Evolutionary conservation across 2,797 vertebrate species (phyloP), one percentile per base, ranked within the genome.

Genomic region (Rhinatrema bivittatum): DNA sequence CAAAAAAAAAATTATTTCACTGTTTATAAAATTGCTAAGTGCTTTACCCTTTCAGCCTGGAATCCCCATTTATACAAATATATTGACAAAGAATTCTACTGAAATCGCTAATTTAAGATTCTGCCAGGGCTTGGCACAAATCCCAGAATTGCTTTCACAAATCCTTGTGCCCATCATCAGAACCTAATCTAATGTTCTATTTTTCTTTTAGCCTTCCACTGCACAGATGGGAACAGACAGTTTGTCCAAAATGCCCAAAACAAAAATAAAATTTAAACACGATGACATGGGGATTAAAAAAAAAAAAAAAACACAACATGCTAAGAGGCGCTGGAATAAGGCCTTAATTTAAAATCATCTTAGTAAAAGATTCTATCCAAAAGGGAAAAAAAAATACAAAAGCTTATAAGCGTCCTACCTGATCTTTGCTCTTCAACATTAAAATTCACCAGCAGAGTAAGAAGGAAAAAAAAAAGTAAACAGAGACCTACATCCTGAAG

Each of bases 161-260:
- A 43, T 38, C 59, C 29, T n/a, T 29, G 35, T 6, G 3, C 32
- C 47, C 25, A 46, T 12, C 31, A 35, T 42, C 42, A 50, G 38
- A 41, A 56, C 51, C 7, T 16, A n/a, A 50, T 56, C 50, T 47
- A 50, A 49, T 54, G 46, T 53, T 46, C n/a, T n/a, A n/a, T n/a
- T n/a, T 3, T 42, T 22, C 35, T 42, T 42, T 38, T 22, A 32
- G 27, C 24, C 22, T 34, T 37, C 29, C 18, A 27, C 30, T 22
- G 42, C 56, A 65, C 42, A 66, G 29, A 56, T 11, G 39, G 35
- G 46, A 42, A 43, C 6, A 1, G 39, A 42, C 39, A 53, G 46
- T 42, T 42, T 61, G 39, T 53, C 43, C 44, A 5, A 56, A 14
- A 36, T 20, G 36, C 22, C 51, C 33, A 32, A 53, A 55, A 22